Evolutionary conservation across 2,797 vertebrate species (phyloP).

Genomic region (Anniella stebbinsi): DNA sequence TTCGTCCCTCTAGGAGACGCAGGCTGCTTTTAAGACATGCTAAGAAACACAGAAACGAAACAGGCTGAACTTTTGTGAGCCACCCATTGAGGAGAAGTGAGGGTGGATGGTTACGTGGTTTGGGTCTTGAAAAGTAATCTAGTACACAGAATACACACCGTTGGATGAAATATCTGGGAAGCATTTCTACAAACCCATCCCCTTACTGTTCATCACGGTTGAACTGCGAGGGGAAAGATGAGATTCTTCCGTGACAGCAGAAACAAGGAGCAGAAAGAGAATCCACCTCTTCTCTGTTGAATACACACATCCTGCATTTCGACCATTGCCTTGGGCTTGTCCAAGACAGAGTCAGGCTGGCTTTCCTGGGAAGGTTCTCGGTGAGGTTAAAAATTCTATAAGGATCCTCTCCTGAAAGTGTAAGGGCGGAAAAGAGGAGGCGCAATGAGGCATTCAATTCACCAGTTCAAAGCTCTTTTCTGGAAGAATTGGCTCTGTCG

Average conservation of each 20-base stretch:
- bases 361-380: constrained; percentile 17
- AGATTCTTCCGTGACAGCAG: constrained; percentile 53
- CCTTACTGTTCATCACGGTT: constrained; percentile 52
- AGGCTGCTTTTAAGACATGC: not conserved
- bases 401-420: constrained; percentile 30
- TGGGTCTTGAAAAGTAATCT: constrained; percentile 22
- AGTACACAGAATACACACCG: not conserved
- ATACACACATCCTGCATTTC: constrained; percentile 50
- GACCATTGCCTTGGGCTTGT: constrained; percentile 43
- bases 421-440: constrained; percentile 17
- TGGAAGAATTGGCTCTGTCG: constrained; percentile 83
- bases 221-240: constrained; percentile 59
- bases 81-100: not conserved
- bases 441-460: constrained; percentile 58
- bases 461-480: constrained; percentile 75
- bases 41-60: not conserved
- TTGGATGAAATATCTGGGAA: constrained; percentile 43
- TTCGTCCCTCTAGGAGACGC: not conserved
- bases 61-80: not conserved
- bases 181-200: constrained; percentile 52
- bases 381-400: constrained; percentile 27
- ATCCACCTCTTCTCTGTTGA: constrained; percentile 56
- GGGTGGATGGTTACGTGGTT: not conserved
- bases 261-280: constrained; percentile 68
- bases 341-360: constrained; percentile 38